Percentiles rank a stretch among this genome's conserved stretches.
phyloP scores from a whole-genome alignment of 2,888 invertebrate genomes.

The Drosophila anomalipes region DNA sequence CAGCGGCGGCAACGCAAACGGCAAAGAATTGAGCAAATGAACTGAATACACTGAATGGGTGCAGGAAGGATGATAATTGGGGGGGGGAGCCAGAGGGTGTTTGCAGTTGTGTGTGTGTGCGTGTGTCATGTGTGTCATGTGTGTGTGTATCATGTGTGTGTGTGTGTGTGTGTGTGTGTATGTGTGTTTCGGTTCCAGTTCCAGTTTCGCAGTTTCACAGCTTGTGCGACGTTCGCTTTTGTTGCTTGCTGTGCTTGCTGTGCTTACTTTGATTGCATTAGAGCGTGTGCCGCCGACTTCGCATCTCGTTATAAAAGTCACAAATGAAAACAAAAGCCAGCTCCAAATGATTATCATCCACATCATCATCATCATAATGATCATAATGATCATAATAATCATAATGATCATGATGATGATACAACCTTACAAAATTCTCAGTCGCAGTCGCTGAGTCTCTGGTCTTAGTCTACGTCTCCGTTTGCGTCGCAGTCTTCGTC shows the following conservation, averaged over 20 bases:
- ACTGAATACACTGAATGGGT: constrained; percentile 50
- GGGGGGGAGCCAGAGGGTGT: constrained; percentile 11
- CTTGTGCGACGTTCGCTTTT: constrained; percentile 56
- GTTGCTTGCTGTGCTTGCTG: constrained; percentile 43
- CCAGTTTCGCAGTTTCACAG: constrained; percentile 67
- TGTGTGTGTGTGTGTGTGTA: constrained; percentile 10
- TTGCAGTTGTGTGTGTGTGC: constrained; percentile 6
- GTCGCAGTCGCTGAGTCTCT: constrained; percentile 31
- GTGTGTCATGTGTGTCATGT: constrained; percentile 6
- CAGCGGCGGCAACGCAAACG: constrained; percentile 21
- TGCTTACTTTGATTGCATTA: constrained; percentile 73
- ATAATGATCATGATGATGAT: constrained; percentile 70
- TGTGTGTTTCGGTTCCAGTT: constrained; percentile 45
- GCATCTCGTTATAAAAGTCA: constrained; percentile 72
- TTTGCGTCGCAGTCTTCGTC: constrained; percentile 47
- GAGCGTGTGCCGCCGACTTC: constrained; percentile 76
- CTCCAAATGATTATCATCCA: constrained; percentile 41
- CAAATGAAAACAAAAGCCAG: constrained; percentile 74
- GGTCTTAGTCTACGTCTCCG: constrained; percentile 52
- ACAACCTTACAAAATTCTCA: constrained; percentile 78
- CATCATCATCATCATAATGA: constrained; percentile 14
- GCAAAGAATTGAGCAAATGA: constrained; percentile 64
- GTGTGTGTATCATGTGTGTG: background rate
- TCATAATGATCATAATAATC: background rate
- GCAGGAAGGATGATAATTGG: background rate